Percentiles rank a stretch among this genome's conserved stretches.
Evolutionary conservation across 2,888 invertebrate genomes (phyloP).

Genomic region (Psylliodes chrysocephalus): DNA sequence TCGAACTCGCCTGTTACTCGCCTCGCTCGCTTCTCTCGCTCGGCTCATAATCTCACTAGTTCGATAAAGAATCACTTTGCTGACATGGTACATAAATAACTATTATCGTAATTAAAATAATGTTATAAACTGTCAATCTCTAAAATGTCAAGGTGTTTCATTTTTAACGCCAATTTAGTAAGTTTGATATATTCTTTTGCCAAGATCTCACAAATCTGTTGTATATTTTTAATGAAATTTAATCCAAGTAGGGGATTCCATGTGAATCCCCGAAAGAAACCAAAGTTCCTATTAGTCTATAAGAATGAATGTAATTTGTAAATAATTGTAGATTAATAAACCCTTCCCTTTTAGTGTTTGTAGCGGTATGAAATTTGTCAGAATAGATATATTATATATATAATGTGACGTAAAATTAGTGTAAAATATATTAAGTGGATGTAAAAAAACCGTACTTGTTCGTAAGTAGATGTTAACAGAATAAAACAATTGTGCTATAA

Average conservation of each 20-base stretch:
- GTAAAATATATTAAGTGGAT: conserved; percentile 55
- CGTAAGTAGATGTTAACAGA: conserved; percentile 62
- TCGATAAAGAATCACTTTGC: too few species aligned
- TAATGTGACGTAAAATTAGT: conserved; percentile 49
- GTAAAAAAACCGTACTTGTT: conserved; percentile 62
- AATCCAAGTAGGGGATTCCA: conserved; percentile 54
- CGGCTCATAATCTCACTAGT: too few species aligned
- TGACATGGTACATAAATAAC: too few species aligned
- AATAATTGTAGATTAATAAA: conserved; percentile 38
- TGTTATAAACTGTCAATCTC: too few species aligned
- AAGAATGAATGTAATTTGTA: conserved; percentile 40
- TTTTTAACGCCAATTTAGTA: too few species aligned
- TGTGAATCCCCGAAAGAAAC: conserved; percentile 69
- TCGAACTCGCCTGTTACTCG: too few species aligned
- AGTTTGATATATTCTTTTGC: too few species aligned
- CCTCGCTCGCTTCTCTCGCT: too few species aligned
- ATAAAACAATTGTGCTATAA: conserved; percentile 59
- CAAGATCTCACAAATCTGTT: conserved; percentile 38
- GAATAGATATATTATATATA: conserved; percentile 54
- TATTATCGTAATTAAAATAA: too few species aligned
- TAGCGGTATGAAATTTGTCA: conserved; percentile 36
- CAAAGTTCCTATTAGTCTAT: conserved; percentile 69
- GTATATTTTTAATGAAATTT: conserved; percentile 39
- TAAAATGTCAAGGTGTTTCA: too few species aligned
- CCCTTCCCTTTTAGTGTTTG: conserved; percentile 25